A percentile compares a stretch with the other conserved stretches of the same genome.
These are phyloP conservation scores for Ptychochromis oligacanthus DNA, from an alignment of 2,113 vertebrate species.

Conservation along the genomic window DNA sequence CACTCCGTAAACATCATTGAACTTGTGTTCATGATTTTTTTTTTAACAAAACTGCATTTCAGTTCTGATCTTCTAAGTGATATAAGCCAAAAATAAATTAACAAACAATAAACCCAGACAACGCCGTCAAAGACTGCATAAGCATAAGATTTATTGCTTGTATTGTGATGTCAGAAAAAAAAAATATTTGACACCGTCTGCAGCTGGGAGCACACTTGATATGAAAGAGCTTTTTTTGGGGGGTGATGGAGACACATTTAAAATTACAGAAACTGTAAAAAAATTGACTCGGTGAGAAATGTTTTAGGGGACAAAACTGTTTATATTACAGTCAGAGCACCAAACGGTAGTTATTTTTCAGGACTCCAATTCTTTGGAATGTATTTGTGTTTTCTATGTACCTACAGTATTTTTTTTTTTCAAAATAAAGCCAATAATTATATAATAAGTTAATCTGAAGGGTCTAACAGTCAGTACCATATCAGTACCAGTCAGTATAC, in stretches of 20 bases:
- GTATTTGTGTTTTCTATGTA: no score
- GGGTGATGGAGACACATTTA: no score
- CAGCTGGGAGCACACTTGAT: neutral
- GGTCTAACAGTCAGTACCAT: fast-evolving
- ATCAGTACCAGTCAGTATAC: neutral
- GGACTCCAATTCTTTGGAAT: no score
- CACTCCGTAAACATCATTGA: no score
- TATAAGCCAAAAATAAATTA: no score
- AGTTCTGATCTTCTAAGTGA: no score
- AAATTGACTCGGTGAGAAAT: neutral
- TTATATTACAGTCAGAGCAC: no score
- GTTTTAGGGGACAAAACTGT: no score
- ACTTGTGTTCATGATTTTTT: no score
- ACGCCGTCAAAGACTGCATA: neutral
- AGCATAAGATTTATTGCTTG: neutral
- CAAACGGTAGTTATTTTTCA: no score
- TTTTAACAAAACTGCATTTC: no score
- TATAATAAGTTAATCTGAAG: neutral
- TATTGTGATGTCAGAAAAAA: neutral
- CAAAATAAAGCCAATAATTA: neutral
- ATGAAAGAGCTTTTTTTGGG: no score
- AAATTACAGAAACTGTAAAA: neutral
- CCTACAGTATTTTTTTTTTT: neutral
- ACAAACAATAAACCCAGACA: neutral
- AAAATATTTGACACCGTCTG: neutral